Conservation (phyloP, 2,888 invertebrate species). For the Hipparchia semele region DNA sequence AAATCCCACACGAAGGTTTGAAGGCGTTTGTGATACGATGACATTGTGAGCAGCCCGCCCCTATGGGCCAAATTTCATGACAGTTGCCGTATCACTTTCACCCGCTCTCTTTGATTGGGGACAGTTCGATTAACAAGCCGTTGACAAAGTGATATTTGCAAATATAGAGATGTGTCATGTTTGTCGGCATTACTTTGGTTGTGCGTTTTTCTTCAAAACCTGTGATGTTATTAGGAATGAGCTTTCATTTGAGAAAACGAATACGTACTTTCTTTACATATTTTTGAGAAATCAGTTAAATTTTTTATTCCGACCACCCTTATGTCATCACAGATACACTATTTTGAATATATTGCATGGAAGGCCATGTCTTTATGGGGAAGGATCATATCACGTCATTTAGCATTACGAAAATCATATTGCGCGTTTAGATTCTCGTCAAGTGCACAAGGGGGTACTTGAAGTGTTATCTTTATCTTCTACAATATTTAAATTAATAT, state of each 20-base stretch:
- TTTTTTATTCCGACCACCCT: neutral
- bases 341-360: neutral
- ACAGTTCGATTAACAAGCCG: constrained; percentile 30
- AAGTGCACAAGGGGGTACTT: constrained; percentile 13
- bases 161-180: constrained; percentile 2
- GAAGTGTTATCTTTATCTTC: constrained; percentile 52
- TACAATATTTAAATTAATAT: constrained; percentile 63
- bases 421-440: neutral
- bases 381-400: neutral
- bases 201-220: neutral
- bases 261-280: neutral
- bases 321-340: neutral
- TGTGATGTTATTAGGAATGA: too few relatives aligned
- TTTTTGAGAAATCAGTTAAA: neutral
- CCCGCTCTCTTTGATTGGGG: constrained; percentile 37
- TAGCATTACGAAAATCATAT: neutral
- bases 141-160: constrained; percentile 37
- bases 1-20: constrained; percentile 53
- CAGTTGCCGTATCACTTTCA: constrained; percentile 47
- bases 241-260: too few relatives aligned
- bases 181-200: neutral
- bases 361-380: neutral
- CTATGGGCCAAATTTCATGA: constrained; percentile 46
- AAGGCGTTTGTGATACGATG: constrained; percentile 56
- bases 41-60: constrained; percentile 55